Evolutionary conservation across 2,888 invertebrate genomes (phyloP).

Genomic region (Eupithecia vulgata): DNA sequence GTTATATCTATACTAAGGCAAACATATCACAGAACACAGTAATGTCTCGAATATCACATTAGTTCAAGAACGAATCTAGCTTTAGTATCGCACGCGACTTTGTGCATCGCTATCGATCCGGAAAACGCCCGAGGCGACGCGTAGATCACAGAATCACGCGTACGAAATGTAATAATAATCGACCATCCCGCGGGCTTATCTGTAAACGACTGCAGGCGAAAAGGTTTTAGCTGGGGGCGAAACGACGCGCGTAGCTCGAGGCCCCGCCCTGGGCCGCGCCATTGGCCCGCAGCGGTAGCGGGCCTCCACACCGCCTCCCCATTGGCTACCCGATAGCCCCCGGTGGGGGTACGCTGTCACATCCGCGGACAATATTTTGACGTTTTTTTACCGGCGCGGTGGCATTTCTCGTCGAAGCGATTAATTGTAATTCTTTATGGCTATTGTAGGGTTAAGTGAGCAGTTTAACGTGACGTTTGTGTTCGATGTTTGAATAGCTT

Average conservation of each 20-base stretch:
- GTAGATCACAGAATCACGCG: constrained; percentile 77
- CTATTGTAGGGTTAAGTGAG: constrained; percentile 82
- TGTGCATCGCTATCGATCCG: constrained; percentile 76
- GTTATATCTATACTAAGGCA: constrained; percentile 75
- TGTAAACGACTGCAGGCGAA: constrained; percentile 84
- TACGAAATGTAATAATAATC: constrained; percentile 80
- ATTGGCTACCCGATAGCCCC: constrained; percentile 72
- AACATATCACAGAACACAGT: constrained; percentile 80
- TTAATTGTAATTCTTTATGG: constrained; percentile 83
- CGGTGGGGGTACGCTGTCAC: constrained; percentile 69
- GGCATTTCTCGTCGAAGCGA: constrained; percentile 79
- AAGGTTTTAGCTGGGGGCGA: constrained; percentile 84
- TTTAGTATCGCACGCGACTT: constrained; percentile 59
- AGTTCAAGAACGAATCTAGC: constrained; percentile 55
- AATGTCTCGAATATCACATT: constrained; percentile 53
- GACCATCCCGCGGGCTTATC: constrained; percentile 84
- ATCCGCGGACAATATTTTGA: constrained; percentile 77
- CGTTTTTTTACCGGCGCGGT: constrained; percentile 75
- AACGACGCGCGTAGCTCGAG: constrained; percentile 76
- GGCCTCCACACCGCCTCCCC: constrained; percentile 63
- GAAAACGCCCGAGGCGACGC: constrained; percentile 69
- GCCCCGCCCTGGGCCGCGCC: constrained; percentile 79
- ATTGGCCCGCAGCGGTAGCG: constrained; percentile 78
- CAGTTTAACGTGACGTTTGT: constrained; percentile 72
- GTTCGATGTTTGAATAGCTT: constrained; percentile 65